A percentile compares a stretch with the other conserved stretches of the same genome.
These are phyloP conservation scores for Myodes glareolus DNA, from an alignment of 2,113 vertebrate genomes.

Conservation along the genomic window DNA sequence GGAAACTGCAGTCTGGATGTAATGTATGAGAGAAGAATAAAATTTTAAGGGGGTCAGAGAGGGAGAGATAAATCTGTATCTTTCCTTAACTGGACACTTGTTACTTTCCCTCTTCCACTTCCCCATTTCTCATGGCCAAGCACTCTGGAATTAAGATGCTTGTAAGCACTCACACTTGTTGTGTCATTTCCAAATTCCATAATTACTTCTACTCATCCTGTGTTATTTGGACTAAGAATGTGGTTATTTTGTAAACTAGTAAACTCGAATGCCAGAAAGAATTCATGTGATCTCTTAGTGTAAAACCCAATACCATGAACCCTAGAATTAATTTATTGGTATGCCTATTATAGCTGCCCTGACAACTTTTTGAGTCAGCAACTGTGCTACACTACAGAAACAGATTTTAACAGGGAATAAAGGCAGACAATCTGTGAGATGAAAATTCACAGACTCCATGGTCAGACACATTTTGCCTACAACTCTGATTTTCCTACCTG, in stretches of 20 bases:
- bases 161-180: not conserved
- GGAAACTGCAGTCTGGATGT: not conserved
- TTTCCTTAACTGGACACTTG: slow-evolving; percentile 5
- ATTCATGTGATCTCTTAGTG: not conserved
- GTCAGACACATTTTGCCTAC: not conserved
- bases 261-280: not conserved
- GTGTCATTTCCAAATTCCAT: not conserved
- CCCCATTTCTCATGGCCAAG: not conserved
- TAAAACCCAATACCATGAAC: not conserved
- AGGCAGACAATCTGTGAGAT: not conserved
- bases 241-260: not conserved
- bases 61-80: not conserved
- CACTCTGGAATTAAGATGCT: not conserved
- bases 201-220: not conserved
- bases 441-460: not conserved
- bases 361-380: not conserved
- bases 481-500: not conserved
- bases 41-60: not conserved
- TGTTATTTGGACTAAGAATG: not conserved
- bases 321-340: not conserved
- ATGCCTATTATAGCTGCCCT: not conserved
- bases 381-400: not conserved
- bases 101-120: not conserved
- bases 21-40: not conserved
- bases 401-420: not conserved